Conservation (phyloP, 1,140 invertebrate species). For the Lepidurus apus region DNA sequence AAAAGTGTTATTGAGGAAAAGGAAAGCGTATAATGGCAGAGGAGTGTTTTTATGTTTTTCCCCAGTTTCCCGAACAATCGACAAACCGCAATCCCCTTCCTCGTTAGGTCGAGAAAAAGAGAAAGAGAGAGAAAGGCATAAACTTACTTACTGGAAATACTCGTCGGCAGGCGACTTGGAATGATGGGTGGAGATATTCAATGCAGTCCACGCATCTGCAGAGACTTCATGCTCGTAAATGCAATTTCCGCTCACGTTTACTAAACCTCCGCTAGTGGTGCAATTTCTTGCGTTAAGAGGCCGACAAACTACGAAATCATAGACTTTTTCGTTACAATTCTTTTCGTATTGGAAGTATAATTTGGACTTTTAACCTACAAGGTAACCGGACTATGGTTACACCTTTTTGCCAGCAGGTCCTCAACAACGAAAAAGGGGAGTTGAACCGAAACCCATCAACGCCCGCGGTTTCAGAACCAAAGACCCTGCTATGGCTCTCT, state of each 20-base stretch:
- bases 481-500: too few relatives aligned
- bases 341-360: too few relatives aligned
- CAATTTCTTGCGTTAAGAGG: conserved; percentile 46
- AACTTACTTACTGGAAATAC: conserved; percentile 68
- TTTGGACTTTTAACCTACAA: too few relatives aligned
- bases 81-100: conserved; percentile 10
- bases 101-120: background rate
- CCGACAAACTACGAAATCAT: conserved; percentile 38
- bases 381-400: too few relatives aligned
- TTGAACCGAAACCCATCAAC: too few relatives aligned
- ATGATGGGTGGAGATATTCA: conserved; percentile 60
- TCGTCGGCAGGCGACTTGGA: conserved; percentile 71
- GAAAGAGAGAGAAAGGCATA: too few relatives aligned
- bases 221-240: conserved; percentile 50
- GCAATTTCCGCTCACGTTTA: conserved; percentile 43
- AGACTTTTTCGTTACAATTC: background rate
- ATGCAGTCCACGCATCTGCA: conserved; percentile 48
- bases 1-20: conserved; percentile 21
- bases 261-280: conserved; percentile 42
- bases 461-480: too few relatives aligned
- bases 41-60: conserved; percentile 1
- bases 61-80: background rate
- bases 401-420: too few relatives aligned
- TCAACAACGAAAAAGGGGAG: too few relatives aligned
- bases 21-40: background rate